Evolutionary conservation across 2,113 vertebrate genomes (phyloP).

Genomic region (Stictonetta naevosa): DNA sequence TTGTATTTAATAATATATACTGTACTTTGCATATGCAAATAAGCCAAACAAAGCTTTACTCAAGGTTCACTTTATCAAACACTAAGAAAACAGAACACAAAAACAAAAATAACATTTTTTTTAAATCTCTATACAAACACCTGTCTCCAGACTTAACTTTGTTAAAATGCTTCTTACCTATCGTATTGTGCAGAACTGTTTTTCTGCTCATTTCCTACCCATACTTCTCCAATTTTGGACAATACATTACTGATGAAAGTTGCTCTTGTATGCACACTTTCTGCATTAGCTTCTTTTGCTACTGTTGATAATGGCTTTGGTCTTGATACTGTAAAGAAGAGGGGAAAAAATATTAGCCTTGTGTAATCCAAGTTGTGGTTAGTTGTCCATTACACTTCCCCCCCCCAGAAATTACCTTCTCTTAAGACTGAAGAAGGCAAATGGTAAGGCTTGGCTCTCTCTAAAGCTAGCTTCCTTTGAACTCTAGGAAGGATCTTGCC

Average conservation of each 20-base stretch:
- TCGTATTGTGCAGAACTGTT: slow-evolving; percentile 59
- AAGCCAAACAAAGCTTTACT: neutral
- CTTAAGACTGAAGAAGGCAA: slow-evolving; percentile 78
- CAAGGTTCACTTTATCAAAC: neutral
- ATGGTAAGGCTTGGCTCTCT: slow-evolving; percentile 88
- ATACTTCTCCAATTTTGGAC: slow-evolving; percentile 91
- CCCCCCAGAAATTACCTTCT: slow-evolving; percentile 80
- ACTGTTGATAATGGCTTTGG: slow-evolving; percentile 91
- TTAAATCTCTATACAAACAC: neutral
- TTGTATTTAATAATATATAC: neutral
- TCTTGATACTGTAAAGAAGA: slow-evolving; percentile 80
- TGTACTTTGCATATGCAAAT: fast-evolving
- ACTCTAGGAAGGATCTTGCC: slow-evolving; percentile 89
- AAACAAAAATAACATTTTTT: fast-evolving
- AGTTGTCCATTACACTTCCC: neutral
- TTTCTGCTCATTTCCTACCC: slow-evolving; percentile 78
- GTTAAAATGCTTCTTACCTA: slow-evolving; percentile 72
- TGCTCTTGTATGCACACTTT: slow-evolving; percentile 87
- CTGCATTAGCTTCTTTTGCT: slow-evolving; percentile 79
- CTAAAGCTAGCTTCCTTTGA: slow-evolving; percentile 89
- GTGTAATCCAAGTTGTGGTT: neutral
- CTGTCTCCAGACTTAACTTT: neutral
- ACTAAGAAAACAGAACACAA: too few relatives aligned
- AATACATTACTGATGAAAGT: slow-evolving; percentile 89
- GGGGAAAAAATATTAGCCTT: neutral